Percentiles rank a stretch among this genome's conserved stretches.
phyloP scores from a whole-genome alignment of 2,888 invertebrate genomes.

The Leptinotarsa juncta region DNA sequence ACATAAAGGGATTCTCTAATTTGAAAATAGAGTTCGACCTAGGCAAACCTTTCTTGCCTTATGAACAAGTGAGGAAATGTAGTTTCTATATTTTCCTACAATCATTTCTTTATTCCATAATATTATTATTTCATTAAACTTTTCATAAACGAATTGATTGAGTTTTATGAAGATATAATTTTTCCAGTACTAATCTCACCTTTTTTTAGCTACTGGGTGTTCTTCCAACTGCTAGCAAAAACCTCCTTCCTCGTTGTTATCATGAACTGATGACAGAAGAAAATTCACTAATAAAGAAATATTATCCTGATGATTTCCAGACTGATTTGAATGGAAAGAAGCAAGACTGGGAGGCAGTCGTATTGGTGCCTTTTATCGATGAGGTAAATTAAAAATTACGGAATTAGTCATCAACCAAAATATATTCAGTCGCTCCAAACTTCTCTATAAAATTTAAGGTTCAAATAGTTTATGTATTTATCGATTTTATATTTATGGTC shows the following conservation, averaged over 20 bases:
- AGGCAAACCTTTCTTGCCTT: slow-evolving; percentile 91
- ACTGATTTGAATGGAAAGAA: slow-evolving; percentile 96
- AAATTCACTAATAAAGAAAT: slow-evolving; percentile 86
- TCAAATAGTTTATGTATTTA: too few relatives aligned
- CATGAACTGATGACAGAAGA: slow-evolving; percentile 82
- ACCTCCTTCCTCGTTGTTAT: slow-evolving; percentile 81
- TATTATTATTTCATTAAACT: not conserved
- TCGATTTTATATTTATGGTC: too few relatives aligned
- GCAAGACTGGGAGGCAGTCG: slow-evolving; percentile 97
- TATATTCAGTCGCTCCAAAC: too few relatives aligned
- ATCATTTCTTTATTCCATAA: not conserved
- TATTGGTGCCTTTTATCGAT: slow-evolving; percentile 92
- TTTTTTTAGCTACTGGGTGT: slow-evolving; percentile 80
- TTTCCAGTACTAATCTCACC: not conserved
- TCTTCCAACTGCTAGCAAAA: slow-evolving; percentile 86
- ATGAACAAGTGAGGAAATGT: slow-evolving; percentile 76
- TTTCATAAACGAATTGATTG: too few relatives aligned
- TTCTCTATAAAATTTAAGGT: too few relatives aligned
- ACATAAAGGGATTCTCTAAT: slow-evolving; percentile 82
- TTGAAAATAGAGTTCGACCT: slow-evolving; percentile 82
- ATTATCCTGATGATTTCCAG: slow-evolving; percentile 90
- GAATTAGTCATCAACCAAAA: not conserved
- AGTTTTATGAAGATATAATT: too few relatives aligned
- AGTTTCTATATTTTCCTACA: too few relatives aligned
- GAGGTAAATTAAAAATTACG: slow-evolving; percentile 68